Conservation (phyloP, 2,888 invertebrate species). For the Dynastes maya region DNA sequence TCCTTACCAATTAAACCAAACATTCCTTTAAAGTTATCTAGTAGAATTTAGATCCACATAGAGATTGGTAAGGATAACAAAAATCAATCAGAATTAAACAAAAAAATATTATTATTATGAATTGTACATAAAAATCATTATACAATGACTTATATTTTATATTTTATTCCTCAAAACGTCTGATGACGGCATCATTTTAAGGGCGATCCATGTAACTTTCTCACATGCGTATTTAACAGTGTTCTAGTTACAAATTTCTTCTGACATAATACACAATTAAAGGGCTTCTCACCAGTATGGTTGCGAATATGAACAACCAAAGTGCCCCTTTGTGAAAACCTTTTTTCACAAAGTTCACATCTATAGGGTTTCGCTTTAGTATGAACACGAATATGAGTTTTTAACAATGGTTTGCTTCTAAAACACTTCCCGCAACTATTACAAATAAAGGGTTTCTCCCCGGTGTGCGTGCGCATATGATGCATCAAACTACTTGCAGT, state of each 20-base stretch:
- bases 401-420: slow-evolving; percentile 61
- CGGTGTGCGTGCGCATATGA: slow-evolving; percentile 71
- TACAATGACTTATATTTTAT: no score
- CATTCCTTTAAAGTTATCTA: no score
- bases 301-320: slow-evolving; percentile 71
- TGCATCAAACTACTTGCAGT: slow-evolving; percentile 61
- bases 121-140: no score
- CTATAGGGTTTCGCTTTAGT: slow-evolving; percentile 48
- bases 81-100: no score
- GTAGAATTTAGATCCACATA: no score
- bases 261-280: slow-evolving; percentile 72
- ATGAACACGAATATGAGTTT: slow-evolving; percentile 56
- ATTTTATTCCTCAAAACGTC: no score
- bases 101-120: no score
- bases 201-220: slow-evolving; percentile 65
- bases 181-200: no score
- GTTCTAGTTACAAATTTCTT: slow-evolving; percentile 73
- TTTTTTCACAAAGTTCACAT: slow-evolving; percentile 51
- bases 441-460: slow-evolving; percentile 71
- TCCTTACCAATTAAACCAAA: no score
- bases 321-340: slow-evolving; percentile 69
- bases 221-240: slow-evolving; percentile 71
- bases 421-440: slow-evolving; percentile 50
- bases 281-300: slow-evolving; percentile 73
- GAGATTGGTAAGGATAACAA: no score